Conservation (phyloP, 30 jellyfish, hydroid and myxozoan genomes). For the Aurelia sp. region DNA sequence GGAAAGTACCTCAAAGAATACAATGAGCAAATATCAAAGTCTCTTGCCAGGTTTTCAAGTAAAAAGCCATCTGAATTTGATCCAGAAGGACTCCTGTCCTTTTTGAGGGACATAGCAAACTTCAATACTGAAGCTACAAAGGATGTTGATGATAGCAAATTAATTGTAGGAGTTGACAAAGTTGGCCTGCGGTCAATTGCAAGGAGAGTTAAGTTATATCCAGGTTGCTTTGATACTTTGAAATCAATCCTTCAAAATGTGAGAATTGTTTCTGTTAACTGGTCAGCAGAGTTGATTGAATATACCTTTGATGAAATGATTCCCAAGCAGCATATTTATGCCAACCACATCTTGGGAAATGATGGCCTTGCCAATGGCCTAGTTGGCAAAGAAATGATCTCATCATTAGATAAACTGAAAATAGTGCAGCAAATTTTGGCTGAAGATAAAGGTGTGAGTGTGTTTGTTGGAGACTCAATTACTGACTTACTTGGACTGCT, state of each 20-base stretch:
- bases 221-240: constrained; percentile 59
- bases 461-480: constrained; percentile 77
- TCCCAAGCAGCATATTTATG: constrained; percentile 47
- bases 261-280: constrained; percentile 74
- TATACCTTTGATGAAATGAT: constrained; percentile 43
- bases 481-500: constrained; percentile 63
- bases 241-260: constrained; percentile 24
- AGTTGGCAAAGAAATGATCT: constrained; percentile 42
- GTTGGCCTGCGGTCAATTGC: constrained; percentile 62
- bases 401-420: constrained; percentile 53
- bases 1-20: constrained; percentile 51
- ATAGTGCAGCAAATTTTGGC: constrained; percentile 8
- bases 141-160: constrained; percentile 56
- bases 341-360: constrained; percentile 46
- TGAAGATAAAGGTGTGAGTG: constrained; percentile 10
- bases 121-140: constrained; percentile 18
- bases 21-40: constrained; percentile 16
- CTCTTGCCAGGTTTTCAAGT: constrained; percentile 17
- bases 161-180: constrained; percentile 46
- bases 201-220: constrained; percentile 35
- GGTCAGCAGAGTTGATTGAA: constrained; percentile 72
- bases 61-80: constrained; percentile 14
- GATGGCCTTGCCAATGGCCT: constrained; percentile 57
- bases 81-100: constrained; percentile 25
- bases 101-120: constrained; percentile 34